Base-by-base conservation (phyloP, 2,888 invertebrate species). In the Drosophila fungiperda region DNA sequence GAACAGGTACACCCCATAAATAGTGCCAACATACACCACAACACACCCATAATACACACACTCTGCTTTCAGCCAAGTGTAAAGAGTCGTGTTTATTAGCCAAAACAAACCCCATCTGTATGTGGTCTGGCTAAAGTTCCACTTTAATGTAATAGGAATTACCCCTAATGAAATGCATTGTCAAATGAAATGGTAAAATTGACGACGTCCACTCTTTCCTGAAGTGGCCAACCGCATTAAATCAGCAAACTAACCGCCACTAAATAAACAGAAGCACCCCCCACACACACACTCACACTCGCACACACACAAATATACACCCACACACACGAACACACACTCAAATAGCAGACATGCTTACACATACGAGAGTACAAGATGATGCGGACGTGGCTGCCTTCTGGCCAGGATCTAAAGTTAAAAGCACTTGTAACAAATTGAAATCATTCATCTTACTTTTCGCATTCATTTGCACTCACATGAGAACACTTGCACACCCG, bases 391-490 rank as follows among this genome's bases (percentile, higher is more conserved):
- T 62, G 67, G 58, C 59, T 73, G 80, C 58, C 55, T 55, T 55
- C 76, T 64, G 69, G 66, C 67, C 76, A 78, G 76, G 73, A 80
- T 83, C 87, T 83, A 78, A 86, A 86, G 87, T 86, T 90, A 88
- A 88, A 90, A 88, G 90, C 90, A 90, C 90, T 88, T 82, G 89
- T 86, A 90, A 90, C 87, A 88, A 90, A 88, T 88, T 88, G 87
- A 89, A 86, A 89, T 90, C 90, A 88, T 88, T 88, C 89, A 89
- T 88, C 90, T 90, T 86, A 82, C 87, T 89, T 89, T 86, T 85
- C 78, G 73, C 88, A 88, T 79, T 82, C 82, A 86, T 85, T 87
- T 82, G 77, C 88, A 81, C 81, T 77, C 72, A 68, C 64, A 72
- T 68, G 55, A 54, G 42, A 53, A 35, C 68, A 29, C 57, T 11